These are phyloP conservation scores for Elephantulus edwardii DNA, from an alignment of 2,113 vertebrate species.

Conservation along the genomic window DNA sequence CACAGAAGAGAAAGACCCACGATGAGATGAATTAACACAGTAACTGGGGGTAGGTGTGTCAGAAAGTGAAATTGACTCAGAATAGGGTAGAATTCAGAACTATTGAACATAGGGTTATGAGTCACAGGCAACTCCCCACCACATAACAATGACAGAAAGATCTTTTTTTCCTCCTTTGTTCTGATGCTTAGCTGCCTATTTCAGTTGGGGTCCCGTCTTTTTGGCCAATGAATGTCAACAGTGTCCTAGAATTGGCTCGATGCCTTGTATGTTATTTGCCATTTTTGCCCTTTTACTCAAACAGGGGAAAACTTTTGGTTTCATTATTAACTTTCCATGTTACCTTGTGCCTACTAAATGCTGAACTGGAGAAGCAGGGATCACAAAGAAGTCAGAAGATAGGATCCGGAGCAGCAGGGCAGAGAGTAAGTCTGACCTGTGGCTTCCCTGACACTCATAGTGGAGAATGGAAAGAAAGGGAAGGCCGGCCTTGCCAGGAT, in stretches of 20 bases:
- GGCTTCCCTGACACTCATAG: neutral
- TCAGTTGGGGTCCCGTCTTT: neutral
- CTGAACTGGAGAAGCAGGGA: neutral
- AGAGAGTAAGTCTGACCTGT: too few relatives aligned
- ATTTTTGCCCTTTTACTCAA: neutral
- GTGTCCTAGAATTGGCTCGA: neutral
- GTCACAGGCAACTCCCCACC: too few relatives aligned
- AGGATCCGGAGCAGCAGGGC: neutral
- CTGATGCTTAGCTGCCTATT: fast-evolving
- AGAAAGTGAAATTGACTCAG: too few relatives aligned
- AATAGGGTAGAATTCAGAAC: too few relatives aligned
- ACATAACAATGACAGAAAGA: too few relatives aligned
- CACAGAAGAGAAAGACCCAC: too few relatives aligned
- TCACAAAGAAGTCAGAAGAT: neutral
- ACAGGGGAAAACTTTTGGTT: neutral
- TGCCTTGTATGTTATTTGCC: neutral
- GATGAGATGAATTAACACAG: too few relatives aligned
- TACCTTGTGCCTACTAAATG: neutral
- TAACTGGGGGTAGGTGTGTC: too few relatives aligned
- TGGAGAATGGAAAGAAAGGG: neutral
- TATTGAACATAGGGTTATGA: too few relatives aligned
- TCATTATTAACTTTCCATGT: neutral
- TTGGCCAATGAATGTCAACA: neutral
- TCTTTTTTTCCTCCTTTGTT: fast-evolving
- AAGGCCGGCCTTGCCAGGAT: neutral